phyloP scores from a whole-genome alignment of 2,888 invertebrate species.

The Anarsia innoxiella region DNA sequence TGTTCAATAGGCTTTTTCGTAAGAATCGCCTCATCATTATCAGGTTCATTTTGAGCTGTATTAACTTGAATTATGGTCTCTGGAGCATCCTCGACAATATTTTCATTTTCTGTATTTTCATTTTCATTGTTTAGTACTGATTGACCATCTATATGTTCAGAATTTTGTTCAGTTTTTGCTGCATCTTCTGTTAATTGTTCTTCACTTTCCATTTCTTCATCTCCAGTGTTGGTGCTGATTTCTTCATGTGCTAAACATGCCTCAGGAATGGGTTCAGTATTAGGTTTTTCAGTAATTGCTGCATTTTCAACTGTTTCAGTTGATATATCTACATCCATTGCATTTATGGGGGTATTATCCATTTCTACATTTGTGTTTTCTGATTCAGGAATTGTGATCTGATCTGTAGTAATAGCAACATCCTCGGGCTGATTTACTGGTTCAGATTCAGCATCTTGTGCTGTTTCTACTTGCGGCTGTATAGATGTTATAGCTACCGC shows the following conservation, averaged over 20 bases:
- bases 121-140: conserved; percentile 17
- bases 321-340: conserved; percentile 10
- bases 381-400: no score
- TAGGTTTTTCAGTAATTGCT: not conserved
- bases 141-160: conserved; percentile 18
- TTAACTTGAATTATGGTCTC: conserved; percentile 4
- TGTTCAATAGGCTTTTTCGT: conserved; percentile 24
- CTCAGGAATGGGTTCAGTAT: not conserved
- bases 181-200: conserved; percentile 10
- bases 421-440: no score
- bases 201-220: not conserved
- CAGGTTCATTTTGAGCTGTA: not conserved
- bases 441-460: no score
- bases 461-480: no score
- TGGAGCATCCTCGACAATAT: conserved; percentile 3
- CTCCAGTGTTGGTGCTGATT: no score
- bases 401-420: no score
- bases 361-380: no score
- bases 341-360: no score
- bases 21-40: not conserved
- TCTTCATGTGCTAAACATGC: conserved; percentile 1
- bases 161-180: conserved; percentile 9
- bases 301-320: not conserved
- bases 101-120: conserved; percentile 9
- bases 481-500: no score